Conservation (phyloP, 1,140 invertebrate species). For the Drosophila kikkawai region DNA sequence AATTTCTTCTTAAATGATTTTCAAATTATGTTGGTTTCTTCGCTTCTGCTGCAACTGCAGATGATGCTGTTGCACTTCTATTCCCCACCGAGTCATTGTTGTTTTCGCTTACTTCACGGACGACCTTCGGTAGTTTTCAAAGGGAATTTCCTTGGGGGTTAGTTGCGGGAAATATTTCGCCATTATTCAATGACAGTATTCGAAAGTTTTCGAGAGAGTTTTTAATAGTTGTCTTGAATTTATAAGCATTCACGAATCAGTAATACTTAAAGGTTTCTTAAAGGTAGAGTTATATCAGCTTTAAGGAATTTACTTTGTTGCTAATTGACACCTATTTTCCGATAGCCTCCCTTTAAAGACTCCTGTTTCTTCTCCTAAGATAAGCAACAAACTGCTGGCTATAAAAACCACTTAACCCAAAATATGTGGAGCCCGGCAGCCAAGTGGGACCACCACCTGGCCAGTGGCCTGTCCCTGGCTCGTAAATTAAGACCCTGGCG, state of each 20-base stretch:
- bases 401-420: slow-evolving; percentile 74
- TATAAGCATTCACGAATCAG: background rate
- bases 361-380: background rate
- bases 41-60: slow-evolving; percentile 36
- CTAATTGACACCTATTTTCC: slow-evolving; percentile 1
- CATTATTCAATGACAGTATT: slow-evolving; percentile 12
- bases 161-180: slow-evolving; percentile 12
- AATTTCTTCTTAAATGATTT: slow-evolving; percentile 83
- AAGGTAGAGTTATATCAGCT: background rate
- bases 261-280: background rate
- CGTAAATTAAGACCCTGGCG: slow-evolving; percentile 67
- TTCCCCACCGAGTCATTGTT: slow-evolving; percentile 39
- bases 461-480: slow-evolving; percentile 39
- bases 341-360: background rate
- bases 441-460: slow-evolving; percentile 12
- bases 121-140: slow-evolving; percentile 42
- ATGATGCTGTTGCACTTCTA: slow-evolving; percentile 23
- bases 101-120: slow-evolving; percentile 9
- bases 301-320: background rate
- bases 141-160: slow-evolving; percentile 9
- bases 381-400: slow-evolving; percentile 63
- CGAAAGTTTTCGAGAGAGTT: background rate
- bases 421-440: slow-evolving; percentile 53
- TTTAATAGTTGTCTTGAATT: background rate
- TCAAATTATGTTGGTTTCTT: slow-evolving; percentile 77